phyloP scores from a whole-genome alignment of 2,888 invertebrate genomes.

The Brassicogethes aeneus region DNA sequence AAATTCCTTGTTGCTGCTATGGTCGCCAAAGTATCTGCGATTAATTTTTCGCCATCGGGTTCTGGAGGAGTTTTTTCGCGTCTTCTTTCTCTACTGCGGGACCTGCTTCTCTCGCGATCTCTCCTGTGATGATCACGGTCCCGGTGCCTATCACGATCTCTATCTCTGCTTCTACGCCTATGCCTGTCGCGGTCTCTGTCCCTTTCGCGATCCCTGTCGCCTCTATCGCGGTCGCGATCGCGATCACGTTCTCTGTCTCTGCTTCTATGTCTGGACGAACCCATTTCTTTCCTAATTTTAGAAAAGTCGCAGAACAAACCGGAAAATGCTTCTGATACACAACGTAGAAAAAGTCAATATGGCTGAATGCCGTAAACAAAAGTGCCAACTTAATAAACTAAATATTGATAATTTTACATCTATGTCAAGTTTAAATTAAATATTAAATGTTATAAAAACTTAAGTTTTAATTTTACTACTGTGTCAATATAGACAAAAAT shows the following conservation, averaged over 20 bases:
- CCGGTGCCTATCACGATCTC: conserved; percentile 27
- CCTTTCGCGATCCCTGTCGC: conserved; percentile 22
- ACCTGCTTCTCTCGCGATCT: conserved; percentile 24
- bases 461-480: no score
- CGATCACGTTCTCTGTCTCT: conserved; percentile 35
- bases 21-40: conserved; percentile 43
- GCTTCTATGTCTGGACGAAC: conserved; percentile 43
- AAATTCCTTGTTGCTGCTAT: conserved; percentile 45
- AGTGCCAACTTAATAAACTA: no score
- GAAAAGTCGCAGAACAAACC: no score
- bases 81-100: conserved; percentile 15
- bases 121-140: conserved; percentile 32
- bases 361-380: no score
- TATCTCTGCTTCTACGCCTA: conserved; percentile 32
- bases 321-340: no score
- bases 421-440: no score
- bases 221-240: conserved; percentile 21
- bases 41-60: conserved; percentile 41
- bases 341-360: no score
- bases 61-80: conserved; percentile 30
- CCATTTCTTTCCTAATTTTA: no score
- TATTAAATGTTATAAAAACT: no score
- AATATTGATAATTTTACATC: no score
- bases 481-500: no score
- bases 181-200: conserved; percentile 27